These are phyloP conservation scores for Aselliscus stoliczkanus DNA, from an alignment of 2,797 vertebrate genomes.

Conservation along the genomic window DNA sequence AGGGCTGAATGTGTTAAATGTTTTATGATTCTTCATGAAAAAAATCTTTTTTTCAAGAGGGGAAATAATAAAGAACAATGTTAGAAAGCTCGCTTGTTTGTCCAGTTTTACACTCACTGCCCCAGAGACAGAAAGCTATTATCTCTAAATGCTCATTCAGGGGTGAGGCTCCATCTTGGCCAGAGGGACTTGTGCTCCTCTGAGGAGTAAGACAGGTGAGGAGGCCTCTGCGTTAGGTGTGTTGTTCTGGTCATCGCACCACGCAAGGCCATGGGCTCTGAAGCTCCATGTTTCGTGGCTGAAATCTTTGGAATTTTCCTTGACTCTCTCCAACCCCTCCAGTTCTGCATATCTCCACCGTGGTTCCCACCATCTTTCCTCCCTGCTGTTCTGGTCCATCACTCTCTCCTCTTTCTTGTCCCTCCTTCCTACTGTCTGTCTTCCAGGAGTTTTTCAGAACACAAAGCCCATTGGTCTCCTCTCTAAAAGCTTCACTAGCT, in stretches of 20 bases:
- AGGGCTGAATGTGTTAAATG: neutral
- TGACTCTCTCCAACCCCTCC: neutral
- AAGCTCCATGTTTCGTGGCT: neutral
- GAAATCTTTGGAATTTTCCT: neutral
- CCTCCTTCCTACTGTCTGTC: neutral
- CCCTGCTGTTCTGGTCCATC: neutral
- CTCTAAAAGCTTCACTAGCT: neutral
- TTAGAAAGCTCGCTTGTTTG: neutral
- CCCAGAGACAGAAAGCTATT: neutral
- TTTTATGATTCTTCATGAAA: neutral
- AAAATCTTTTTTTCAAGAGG: neutral
- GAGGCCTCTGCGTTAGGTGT: neutral
- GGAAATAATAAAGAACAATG: neutral
- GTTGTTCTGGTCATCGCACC: neutral
- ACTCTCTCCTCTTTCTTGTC: neutral
- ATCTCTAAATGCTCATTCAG: neutral
- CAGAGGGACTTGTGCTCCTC: neutral
- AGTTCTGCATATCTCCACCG: rapidly evolving
- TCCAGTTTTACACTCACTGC: neutral
- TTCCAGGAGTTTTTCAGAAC: neutral
- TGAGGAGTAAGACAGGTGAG: no score
- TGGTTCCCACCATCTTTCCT: neutral
- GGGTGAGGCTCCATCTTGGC: neutral
- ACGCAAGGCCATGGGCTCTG: neutral
- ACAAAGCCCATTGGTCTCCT: neutral